Percentiles rank a stretch among this genome's conserved stretches.
Conservation (phyloP, 2,113 vertebrate genomes). For the Kobus ellipsiprymnus region DNA sequence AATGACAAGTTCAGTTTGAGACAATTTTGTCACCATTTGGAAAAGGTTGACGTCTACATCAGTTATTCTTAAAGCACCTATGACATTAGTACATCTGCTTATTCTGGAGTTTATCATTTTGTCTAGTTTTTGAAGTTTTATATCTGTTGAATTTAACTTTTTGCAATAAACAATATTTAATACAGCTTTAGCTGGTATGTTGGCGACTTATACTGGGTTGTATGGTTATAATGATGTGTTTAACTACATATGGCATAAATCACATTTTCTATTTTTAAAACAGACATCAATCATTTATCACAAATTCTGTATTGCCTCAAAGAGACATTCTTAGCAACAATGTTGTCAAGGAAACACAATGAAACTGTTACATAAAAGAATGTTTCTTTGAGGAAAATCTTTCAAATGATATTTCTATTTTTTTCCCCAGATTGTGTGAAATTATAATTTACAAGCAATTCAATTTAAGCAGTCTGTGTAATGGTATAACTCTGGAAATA, state of each 20-base stretch:
- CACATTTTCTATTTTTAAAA: slow-evolving; percentile 48
- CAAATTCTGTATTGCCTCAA: slow-evolving; percentile 40
- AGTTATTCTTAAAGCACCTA: not conserved
- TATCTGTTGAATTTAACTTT: not conserved
- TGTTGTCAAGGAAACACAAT: slow-evolving; percentile 63
- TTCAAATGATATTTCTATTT: slow-evolving; percentile 53
- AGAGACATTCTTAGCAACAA: slow-evolving; percentile 41
- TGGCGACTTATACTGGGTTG: not conserved
- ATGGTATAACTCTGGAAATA: not conserved
- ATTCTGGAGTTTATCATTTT: not conserved
- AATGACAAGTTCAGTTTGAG: not conserved
- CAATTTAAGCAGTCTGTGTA: not conserved
- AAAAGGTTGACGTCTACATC: not conserved
- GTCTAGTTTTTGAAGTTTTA: slow-evolving; percentile 2
- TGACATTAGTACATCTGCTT: not conserved
- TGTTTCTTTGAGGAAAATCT: not conserved
- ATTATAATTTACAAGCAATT: slow-evolving; percentile 46
- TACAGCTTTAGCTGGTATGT: not conserved
- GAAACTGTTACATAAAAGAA: slow-evolving; percentile 51
- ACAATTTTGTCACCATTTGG: not conserved
- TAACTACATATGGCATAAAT: slow-evolving; percentile 33
- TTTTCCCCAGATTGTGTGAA: not conserved
- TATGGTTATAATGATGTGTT: slow-evolving; percentile 34
- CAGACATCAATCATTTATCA: slow-evolving; percentile 57
- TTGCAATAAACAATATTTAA: not conserved